Conservation (phyloP, 1,140 invertebrate species). For the Battus philenor region DNA sequence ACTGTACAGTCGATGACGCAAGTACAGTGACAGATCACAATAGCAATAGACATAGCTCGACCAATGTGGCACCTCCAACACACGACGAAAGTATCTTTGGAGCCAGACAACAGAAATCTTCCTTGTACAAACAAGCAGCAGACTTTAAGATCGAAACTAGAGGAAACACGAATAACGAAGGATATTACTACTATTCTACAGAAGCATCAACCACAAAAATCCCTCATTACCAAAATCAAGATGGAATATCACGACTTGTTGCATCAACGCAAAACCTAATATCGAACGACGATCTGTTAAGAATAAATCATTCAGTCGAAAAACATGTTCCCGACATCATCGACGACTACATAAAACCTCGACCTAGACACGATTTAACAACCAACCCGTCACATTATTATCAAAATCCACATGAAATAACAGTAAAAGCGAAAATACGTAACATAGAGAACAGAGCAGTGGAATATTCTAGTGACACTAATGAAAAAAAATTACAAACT, state of each 20-base stretch:
- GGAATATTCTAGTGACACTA: conserved; percentile 25
- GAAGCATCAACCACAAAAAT: conserved; percentile 25
- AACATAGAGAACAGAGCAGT: conserved; percentile 40
- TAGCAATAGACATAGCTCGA: conserved; percentile 29
- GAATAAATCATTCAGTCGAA: conserved; percentile 74
- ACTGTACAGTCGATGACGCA: conserved; percentile 38
- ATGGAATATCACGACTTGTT: conserved; percentile 68
- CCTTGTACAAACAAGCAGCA: conserved; percentile 34
- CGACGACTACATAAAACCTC: conserved; percentile 53
- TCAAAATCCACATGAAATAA: conserved; percentile 29
- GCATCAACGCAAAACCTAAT: conserved; percentile 76
- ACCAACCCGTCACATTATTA: conserved; percentile 11
- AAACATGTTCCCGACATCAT: conserved; percentile 34
- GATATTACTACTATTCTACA: conserved; percentile 48
- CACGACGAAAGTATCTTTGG: conserved; percentile 44
- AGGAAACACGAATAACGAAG: conserved; percentile 41
- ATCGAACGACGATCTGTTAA: conserved; percentile 75
- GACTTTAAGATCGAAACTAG: conserved; percentile 45
- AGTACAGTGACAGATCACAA: conserved; percentile 18
- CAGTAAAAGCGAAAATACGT: conserved; percentile 47
- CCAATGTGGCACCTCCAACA: conserved; percentile 25
- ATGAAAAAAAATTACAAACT: conserved; percentile 25
- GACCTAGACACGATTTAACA: conserved; percentile 26
- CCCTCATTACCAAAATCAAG: conserved; percentile 30
- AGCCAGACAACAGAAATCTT: conserved; percentile 25